Evolutionary conservation across 2,113 vertebrate genomes (phyloP).

Genomic region (Mormyrus iriodes): DNA sequence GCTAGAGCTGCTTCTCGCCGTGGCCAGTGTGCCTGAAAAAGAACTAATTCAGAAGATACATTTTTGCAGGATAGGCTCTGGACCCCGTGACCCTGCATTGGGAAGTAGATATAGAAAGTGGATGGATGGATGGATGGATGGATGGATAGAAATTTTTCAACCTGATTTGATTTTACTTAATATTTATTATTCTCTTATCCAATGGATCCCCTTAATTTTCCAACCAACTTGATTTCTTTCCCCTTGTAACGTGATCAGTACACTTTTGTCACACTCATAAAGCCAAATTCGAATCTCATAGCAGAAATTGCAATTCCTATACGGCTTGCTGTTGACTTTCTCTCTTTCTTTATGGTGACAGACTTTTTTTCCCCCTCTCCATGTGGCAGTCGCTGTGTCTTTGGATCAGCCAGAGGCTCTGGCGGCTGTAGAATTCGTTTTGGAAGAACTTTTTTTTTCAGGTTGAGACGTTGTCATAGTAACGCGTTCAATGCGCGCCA

Average conservation of each 20-base stretch:
- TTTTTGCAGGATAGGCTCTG: background rate
- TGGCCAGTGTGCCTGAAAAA: background rate
- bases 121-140: background rate
- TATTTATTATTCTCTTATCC: background rate
- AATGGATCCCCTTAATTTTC: background rate
- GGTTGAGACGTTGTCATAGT: conserved; percentile 1
- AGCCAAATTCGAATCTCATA: background rate
- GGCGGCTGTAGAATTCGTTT: conserved; percentile 2
- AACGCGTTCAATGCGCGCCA: background rate
- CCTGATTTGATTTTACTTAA: background rate
- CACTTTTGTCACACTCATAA: background rate
- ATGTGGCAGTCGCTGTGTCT: background rate
- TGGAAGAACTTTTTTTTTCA: background rate
- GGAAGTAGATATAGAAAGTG: no score
- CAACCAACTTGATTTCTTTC: background rate
- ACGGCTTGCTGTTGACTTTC: background rate
- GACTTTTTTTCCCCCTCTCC: background rate
- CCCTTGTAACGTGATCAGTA: background rate
- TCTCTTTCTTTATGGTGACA: background rate
- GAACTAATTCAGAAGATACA: background rate
- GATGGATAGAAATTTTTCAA: background rate
- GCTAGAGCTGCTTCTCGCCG: background rate
- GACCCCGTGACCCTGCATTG: no score
- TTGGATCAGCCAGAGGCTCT: background rate
- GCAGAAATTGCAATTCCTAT: background rate